Conservation (phyloP, 2,888 invertebrate species). For the Ctena decussata region DNA sequence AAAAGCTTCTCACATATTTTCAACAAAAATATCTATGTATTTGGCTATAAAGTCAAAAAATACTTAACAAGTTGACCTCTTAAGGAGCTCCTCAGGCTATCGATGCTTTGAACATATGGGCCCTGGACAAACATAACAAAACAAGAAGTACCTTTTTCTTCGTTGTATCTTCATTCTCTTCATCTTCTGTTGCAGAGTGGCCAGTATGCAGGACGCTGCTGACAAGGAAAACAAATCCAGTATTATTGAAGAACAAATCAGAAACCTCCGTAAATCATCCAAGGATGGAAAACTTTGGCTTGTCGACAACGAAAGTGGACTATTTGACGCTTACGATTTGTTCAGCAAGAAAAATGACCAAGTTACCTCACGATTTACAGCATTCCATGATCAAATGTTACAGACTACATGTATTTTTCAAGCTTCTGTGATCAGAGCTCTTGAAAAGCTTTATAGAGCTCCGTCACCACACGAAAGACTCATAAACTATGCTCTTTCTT, state of each 20-base stretch:
- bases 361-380: constrained; percentile 73
- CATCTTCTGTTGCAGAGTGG: constrained; percentile 82
- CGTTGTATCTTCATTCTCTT: neutral
- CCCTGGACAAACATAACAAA: too few relatives aligned
- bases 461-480: constrained; percentile 69
- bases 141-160: too few relatives aligned
- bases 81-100: too few relatives aligned
- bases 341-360: constrained; percentile 73
- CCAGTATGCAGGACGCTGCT: constrained; percentile 87
- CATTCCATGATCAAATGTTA: constrained; percentile 84
- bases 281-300: constrained; percentile 85
- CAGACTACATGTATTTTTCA: constrained; percentile 85
- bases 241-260: constrained; percentile 84
- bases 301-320: constrained; percentile 87
- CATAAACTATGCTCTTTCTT: constrained; percentile 65
- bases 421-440: constrained; percentile 72
- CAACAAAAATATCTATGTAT: too few relatives aligned
- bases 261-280: constrained; percentile 85
- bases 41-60: too few relatives aligned
- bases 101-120: too few relatives aligned
- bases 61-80: too few relatives aligned
- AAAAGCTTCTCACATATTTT: too few relatives aligned
- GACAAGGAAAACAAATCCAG: constrained; percentile 83
- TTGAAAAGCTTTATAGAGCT: constrained; percentile 58
- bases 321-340: constrained; percentile 86